phyloP scores from a whole-genome alignment of 37 sponge, comb jelly and placozoan species.

The Eunapius fragilis region DNA sequence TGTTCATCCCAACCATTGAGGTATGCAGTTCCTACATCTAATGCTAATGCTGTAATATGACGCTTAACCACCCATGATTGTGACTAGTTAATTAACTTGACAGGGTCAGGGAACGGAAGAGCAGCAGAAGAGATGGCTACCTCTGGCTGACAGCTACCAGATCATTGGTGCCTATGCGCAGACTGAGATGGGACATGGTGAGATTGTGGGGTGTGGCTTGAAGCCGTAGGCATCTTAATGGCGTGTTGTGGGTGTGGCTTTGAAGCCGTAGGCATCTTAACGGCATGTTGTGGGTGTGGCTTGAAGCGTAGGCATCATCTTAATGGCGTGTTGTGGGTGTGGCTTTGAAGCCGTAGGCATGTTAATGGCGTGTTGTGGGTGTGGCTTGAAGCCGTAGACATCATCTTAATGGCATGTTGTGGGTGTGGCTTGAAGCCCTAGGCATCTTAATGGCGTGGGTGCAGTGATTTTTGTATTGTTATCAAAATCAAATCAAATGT shows the following conservation, averaged over 20 bases:
- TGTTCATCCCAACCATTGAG: constrained; percentile 90
- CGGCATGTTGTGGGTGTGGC: not conserved
- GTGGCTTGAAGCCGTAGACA: not conserved
- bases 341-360: not conserved
- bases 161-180: constrained; percentile 93
- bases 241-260: not conserved
- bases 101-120: constrained; percentile 84
- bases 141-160: constrained; percentile 58
- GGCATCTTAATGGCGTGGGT: not conserved
- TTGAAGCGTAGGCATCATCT: not conserved
- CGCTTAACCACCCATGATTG: too few relatives aligned
- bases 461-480: too few relatives aligned
- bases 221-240: not conserved
- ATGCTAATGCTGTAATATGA: too few relatives aligned
- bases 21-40: too few relatives aligned
- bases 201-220: not conserved
- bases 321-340: not conserved
- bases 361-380: not conserved
- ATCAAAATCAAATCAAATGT: too few relatives aligned
- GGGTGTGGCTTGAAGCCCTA: not conserved
- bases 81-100: not conserved
- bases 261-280: not conserved
- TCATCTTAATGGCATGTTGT: not conserved
- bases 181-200: constrained; percentile 96
- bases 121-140: constrained; percentile 83